Percentiles rank a stretch among this genome's conserved stretches.
Conservation (phyloP, 2,797 vertebrate species). For the Sebastes diploproa region DNA sequence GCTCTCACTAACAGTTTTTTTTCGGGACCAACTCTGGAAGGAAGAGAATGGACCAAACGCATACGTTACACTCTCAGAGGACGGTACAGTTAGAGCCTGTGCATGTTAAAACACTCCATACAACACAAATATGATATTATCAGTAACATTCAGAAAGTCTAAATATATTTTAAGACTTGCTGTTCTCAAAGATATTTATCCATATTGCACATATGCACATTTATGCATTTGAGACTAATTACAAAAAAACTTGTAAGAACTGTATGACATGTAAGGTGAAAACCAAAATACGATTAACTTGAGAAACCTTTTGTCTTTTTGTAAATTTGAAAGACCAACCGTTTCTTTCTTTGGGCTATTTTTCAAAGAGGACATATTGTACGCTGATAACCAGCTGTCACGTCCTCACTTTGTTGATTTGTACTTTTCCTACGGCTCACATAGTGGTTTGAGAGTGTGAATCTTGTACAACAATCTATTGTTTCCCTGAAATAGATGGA, state of each 20-base stretch:
- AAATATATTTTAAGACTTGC: slow-evolving; percentile 9
- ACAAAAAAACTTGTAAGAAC: slow-evolving; percentile 37
- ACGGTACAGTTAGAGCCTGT: slow-evolving; percentile 9
- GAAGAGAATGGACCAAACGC: slow-evolving; percentile 57
- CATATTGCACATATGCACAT: slow-evolving; percentile 62
- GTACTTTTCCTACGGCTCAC: slow-evolving; percentile 52
- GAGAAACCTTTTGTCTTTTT: slow-evolving; percentile 43
- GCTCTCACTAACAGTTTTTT: slow-evolving; percentile 22
- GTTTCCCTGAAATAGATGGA: slow-evolving; percentile 72
- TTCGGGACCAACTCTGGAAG: slow-evolving; percentile 38
- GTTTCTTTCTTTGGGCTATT: slow-evolving; percentile 54
- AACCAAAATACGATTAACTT: slow-evolving; percentile 72
- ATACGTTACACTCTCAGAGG: not conserved
- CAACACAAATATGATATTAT: not conserved
- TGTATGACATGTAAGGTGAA: slow-evolving; percentile 55
- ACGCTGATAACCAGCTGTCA: slow-evolving; percentile 22
- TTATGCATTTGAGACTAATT: slow-evolving; percentile 61
- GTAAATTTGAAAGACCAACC: slow-evolving; percentile 60
- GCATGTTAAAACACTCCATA: slow-evolving; percentile 5
- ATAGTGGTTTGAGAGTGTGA: slow-evolving; percentile 58
- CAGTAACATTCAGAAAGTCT: slow-evolving; percentile 13
- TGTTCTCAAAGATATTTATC: slow-evolving; percentile 63
- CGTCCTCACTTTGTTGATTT: slow-evolving; percentile 49
- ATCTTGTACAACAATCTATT: slow-evolving; percentile 68
- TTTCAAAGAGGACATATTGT: slow-evolving; percentile 44